A percentile compares a stretch with the other conserved stretches of the same genome.
phyloP scores from a whole-genome alignment of 2,113 vertebrate genomes.

The Callaeas wilsoni region DNA sequence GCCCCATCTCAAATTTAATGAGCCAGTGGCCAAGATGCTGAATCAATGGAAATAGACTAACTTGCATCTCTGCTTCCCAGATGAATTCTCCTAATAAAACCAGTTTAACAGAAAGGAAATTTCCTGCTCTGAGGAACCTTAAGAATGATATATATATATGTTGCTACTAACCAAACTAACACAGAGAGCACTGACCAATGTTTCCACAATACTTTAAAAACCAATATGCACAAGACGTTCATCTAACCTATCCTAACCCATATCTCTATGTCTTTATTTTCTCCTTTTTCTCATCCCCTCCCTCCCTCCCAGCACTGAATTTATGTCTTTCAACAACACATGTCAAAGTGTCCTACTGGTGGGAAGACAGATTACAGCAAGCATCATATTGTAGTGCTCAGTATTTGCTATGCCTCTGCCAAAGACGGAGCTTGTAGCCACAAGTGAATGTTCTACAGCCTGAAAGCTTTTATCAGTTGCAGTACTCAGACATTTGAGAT shows the following conservation, averaged over 20 bases:
- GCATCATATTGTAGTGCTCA: neutral
- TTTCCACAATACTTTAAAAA: neutral
- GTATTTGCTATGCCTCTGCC: neutral
- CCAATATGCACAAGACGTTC: neutral
- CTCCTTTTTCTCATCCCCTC: neutral
- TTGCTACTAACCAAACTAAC: neutral
- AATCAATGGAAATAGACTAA: neutral
- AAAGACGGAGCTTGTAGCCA: neutral
- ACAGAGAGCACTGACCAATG: neutral
- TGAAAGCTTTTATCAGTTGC: neutral
- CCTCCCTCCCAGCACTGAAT: neutral
- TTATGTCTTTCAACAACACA: neutral
- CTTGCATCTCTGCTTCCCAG: neutral
- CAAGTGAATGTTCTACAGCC: neutral
- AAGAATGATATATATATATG: neutral
- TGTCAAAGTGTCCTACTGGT: neutral
- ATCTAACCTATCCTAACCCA: neutral
- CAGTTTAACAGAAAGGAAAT: neutral
- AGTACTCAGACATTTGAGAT: neutral
- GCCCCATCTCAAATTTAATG: neutral
- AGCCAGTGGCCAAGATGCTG: neutral
- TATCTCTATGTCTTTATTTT: fast-evolving
- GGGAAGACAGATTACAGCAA: neutral
- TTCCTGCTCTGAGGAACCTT: neutral
- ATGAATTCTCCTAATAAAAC: neutral